Evolutionary conservation across 2,113 vertebrate species (phyloP).

Genomic region (Notechis scutatus): DNA sequence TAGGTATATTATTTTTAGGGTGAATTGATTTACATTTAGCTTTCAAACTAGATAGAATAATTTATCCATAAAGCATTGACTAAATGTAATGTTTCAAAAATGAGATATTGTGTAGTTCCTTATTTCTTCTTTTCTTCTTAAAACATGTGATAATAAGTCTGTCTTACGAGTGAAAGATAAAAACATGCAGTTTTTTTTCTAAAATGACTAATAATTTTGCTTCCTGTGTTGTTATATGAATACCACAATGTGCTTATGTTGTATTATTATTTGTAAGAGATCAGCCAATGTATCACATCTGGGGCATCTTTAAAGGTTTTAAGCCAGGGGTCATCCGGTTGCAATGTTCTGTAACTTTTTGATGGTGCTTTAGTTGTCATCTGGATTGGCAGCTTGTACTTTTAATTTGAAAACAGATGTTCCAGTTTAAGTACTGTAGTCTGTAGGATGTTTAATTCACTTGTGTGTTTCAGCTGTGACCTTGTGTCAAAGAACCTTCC

Average conservation of each 20-base stretch:
- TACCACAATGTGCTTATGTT: background rate
- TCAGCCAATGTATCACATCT: background rate
- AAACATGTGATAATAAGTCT: background rate
- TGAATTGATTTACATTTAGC: background rate
- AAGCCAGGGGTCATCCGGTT: constrained; percentile 23
- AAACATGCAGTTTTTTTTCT: background rate
- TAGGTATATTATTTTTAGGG: background rate
- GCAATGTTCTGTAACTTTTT: background rate
- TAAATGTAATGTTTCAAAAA: background rate
- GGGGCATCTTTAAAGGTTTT: constrained; percentile 23
- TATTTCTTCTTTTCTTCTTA: background rate
- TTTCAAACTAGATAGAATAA: background rate
- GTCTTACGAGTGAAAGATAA: background rate
- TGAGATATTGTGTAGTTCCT: background rate
- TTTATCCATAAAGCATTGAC: background rate
- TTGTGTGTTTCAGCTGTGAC: constrained; percentile 53
- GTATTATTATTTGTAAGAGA: background rate
- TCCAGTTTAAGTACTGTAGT: constrained; percentile 44
- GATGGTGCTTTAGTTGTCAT: constrained; percentile 40
- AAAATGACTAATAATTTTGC: background rate
- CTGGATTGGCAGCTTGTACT: constrained; percentile 6
- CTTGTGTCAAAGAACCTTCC: constrained; percentile 26
- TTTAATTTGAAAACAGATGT: constrained; percentile 62
- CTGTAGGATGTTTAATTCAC: constrained; percentile 55
- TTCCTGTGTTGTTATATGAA: background rate